phyloP scores from a whole-genome alignment of 2,888 invertebrate genomes.

The Cosmorhoe ocellata region DNA sequence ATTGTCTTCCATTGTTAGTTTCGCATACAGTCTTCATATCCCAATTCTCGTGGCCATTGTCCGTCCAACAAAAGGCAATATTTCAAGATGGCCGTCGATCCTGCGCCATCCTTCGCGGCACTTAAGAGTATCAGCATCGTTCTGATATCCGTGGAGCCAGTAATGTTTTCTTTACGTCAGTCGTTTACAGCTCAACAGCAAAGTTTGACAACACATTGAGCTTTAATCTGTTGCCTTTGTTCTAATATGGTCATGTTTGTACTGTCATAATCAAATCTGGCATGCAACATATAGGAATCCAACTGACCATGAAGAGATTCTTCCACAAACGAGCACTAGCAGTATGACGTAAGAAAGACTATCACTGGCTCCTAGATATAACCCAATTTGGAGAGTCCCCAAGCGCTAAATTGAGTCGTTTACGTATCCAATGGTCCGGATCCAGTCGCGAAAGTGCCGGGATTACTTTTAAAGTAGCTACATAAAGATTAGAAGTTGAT shows the following conservation, averaged over 20 bases:
- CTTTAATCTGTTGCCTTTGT: too few relatives aligned
- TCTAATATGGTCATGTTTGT: too few relatives aligned
- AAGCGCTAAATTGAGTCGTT: constrained; percentile 53
- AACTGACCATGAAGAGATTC: too few relatives aligned
- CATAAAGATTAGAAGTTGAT: constrained; percentile 17
- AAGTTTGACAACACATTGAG: too few relatives aligned
- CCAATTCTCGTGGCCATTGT: constrained; percentile 70
- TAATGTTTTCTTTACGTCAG: not conserved
- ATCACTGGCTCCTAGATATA: constrained; percentile 30
- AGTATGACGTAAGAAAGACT: constrained; percentile 8
- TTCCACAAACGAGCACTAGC: not conserved
- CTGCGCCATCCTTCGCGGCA: constrained; percentile 36
- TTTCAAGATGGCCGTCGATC: constrained; percentile 50
- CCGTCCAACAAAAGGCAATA: constrained; percentile 60
- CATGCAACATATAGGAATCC: too few relatives aligned
- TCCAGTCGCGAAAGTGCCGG: constrained; percentile 34
- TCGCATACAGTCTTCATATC: constrained; percentile 57
- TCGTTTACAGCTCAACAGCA: not conserved
- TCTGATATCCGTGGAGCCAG: constrained; percentile 8
- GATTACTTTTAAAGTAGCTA: constrained; percentile 36
- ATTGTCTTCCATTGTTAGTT: constrained; percentile 63
- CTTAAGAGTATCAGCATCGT: constrained; percentile 32
- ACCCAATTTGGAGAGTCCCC: constrained; percentile 53
- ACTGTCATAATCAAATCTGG: too few relatives aligned
- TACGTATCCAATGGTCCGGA: constrained; percentile 42